These are phyloP conservation scores for Suncus etruscus DNA, from an alignment of 2,113 vertebrate species.

Conservation along the genomic window DNA sequence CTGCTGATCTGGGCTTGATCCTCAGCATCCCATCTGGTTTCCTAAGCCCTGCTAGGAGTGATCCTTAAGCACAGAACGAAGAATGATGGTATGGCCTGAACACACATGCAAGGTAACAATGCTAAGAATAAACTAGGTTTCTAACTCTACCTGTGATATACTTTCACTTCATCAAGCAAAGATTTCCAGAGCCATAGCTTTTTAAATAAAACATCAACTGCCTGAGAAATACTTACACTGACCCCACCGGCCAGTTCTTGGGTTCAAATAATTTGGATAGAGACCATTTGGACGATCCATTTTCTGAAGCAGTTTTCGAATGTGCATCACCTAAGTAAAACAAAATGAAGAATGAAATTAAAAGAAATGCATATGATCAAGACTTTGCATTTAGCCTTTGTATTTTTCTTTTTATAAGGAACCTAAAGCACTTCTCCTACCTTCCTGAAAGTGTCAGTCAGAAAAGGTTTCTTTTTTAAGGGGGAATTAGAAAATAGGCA, in stretches of 20 bases:
- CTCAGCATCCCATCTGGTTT: neutral
- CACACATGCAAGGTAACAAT: neutral
- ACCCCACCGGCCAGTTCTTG: slow-evolving; percentile 98
- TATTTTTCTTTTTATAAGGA: neutral
- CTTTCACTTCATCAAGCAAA: neutral
- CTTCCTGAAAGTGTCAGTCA: too few relatives aligned
- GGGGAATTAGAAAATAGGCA: too few relatives aligned
- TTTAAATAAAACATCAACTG: slow-evolving; percentile 35
- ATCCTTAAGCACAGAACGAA: too few relatives aligned
- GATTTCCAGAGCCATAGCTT: slow-evolving; percentile 21
- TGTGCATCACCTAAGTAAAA: slow-evolving; percentile 96
- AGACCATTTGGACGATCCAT: slow-evolving; percentile 99
- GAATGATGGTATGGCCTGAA: too few relatives aligned
- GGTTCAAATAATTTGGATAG: slow-evolving; percentile 99
- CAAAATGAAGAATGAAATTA: slow-evolving; percentile 71
- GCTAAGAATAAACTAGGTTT: neutral
- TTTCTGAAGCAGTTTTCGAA: slow-evolving; percentile 97
- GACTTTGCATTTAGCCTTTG: neutral
- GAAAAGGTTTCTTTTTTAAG: too few relatives aligned
- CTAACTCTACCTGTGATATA: neutral
- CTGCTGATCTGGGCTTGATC: neutral
- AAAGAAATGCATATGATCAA: slow-evolving; percentile 52
- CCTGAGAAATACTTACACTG: slow-evolving; percentile 93
- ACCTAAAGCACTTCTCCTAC: too few relatives aligned
- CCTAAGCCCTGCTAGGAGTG: too few relatives aligned